phyloP scores from a whole-genome alignment of 2,113 vertebrate species.

The Mohoua ochrocephala region DNA sequence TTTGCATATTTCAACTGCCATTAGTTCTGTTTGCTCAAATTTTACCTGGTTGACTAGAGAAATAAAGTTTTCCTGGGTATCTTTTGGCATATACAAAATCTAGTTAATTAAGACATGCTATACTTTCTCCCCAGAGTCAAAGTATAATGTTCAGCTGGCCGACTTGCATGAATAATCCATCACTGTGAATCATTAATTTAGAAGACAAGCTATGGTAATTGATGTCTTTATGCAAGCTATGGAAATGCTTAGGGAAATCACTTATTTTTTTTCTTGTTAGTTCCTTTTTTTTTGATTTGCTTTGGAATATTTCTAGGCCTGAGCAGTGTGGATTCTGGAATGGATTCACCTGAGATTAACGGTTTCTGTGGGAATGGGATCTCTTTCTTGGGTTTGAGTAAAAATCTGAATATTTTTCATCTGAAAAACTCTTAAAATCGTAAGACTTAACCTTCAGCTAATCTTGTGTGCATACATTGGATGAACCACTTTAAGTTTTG shows the following conservation, averaged over 20 bases:
- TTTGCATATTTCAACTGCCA: background rate
- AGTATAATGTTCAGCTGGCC: slow-evolving; percentile 46
- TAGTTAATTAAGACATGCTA: slow-evolving; percentile 60
- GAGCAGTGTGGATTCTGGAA: background rate
- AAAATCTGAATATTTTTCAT: background rate
- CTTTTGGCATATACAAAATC: slow-evolving; percentile 28
- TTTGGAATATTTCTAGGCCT: background rate
- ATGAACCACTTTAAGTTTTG: background rate
- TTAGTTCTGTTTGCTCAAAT: background rate
- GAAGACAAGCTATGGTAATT: slow-evolving; percentile 58
- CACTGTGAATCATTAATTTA: slow-evolving; percentile 59
- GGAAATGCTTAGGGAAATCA: slow-evolving; percentile 34
- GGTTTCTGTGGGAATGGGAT: background rate
- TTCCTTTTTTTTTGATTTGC: background rate
- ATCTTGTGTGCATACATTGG: background rate
- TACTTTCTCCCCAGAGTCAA: slow-evolving; percentile 42
- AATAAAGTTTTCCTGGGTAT: background rate
- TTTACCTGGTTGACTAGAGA: slow-evolving; percentile 15
- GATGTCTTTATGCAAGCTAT: slow-evolving; percentile 58
- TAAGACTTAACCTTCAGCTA: background rate
- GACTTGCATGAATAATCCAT: slow-evolving; percentile 61
- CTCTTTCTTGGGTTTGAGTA: background rate
- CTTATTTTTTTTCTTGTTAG: background rate
- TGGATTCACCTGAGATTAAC: background rate
- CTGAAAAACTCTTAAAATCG: background rate